phyloP scores from a whole-genome alignment of 2,888 invertebrate genomes.

The Sepiola atlantica region DNA sequence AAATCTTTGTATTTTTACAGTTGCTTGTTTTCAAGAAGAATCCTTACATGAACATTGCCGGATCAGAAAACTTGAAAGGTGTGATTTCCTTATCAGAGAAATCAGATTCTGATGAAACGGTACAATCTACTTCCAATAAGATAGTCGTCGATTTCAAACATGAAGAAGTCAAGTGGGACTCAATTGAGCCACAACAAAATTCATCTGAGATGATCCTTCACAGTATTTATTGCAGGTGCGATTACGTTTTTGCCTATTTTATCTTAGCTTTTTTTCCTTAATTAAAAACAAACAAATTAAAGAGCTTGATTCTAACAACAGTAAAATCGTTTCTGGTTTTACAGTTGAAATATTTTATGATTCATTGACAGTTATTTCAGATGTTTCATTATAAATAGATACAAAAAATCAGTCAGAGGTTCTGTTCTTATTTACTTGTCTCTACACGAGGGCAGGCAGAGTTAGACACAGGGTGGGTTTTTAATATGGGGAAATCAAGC shows the following conservation, averaged over 20 bases:
- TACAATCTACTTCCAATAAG: neutral
- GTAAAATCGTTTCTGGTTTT: no score
- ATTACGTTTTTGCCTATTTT: neutral
- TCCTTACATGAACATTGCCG: neutral
- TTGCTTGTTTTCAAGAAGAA: neutral
- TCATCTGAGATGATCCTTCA: neutral
- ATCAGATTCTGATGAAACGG: neutral
- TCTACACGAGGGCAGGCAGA: no score
- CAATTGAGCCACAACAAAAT: neutral
- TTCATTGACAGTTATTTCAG: no score
- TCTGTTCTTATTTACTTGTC: no score
- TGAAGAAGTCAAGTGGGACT: neutral
- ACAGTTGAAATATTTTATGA: no score
- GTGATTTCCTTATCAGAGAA: neutral
- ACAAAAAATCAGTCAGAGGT: no score
- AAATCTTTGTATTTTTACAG: neutral
- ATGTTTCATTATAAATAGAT: no score
- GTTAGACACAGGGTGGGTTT: no score
- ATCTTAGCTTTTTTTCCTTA: no score
- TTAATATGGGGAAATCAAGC: no score
- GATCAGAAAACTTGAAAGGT: neutral
- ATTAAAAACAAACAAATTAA: no score
- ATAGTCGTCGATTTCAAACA: neutral
- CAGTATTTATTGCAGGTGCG: neutral
- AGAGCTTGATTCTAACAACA: no score